These are phyloP conservation scores for Atractosteus spatula DNA, from an alignment of 2,113 vertebrate genomes.

Conservation along the genomic window DNA sequence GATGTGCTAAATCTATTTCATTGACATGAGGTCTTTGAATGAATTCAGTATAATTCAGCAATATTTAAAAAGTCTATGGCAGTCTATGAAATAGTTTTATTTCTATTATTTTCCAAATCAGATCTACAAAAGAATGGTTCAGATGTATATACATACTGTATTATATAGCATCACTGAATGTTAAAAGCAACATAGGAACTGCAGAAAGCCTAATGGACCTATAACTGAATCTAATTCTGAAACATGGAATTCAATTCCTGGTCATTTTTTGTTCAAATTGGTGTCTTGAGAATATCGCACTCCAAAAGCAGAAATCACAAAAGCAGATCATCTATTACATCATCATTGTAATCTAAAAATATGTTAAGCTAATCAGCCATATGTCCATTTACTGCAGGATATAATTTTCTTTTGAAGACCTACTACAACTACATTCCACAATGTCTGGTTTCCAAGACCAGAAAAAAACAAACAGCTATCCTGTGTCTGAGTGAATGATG, in stretches of 20 bases:
- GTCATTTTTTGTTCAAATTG: constrained; percentile 27
- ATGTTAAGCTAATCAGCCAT: constrained; percentile 6
- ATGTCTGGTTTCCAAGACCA: constrained; percentile 27
- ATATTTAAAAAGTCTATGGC: too few species aligned
- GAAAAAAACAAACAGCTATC: not conserved
- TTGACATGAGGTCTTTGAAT: too few species aligned
- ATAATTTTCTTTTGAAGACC: not conserved
- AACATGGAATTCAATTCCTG: too few species aligned
- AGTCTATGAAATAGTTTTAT: too few species aligned
- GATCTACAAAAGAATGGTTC: too few species aligned
- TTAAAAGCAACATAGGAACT: too few species aligned
- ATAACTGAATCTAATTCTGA: too few species aligned
- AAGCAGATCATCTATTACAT: not conserved
- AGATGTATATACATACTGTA: too few species aligned
- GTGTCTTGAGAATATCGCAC: constrained; percentile 29
- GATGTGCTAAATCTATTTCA: not conserved
- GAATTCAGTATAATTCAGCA: too few species aligned
- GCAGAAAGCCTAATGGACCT: too few species aligned
- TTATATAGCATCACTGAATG: too few species aligned
- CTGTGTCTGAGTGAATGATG: not conserved
- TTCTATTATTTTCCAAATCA: too few species aligned
- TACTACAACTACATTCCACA: constrained; percentile 5
- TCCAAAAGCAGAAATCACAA: constrained; percentile 14
- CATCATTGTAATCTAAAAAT: not conserved
- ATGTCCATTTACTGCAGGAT: constrained; percentile 15